Conservation (phyloP, 2,888 invertebrate genomes). For the Phyllotreta cruciferae region DNA sequence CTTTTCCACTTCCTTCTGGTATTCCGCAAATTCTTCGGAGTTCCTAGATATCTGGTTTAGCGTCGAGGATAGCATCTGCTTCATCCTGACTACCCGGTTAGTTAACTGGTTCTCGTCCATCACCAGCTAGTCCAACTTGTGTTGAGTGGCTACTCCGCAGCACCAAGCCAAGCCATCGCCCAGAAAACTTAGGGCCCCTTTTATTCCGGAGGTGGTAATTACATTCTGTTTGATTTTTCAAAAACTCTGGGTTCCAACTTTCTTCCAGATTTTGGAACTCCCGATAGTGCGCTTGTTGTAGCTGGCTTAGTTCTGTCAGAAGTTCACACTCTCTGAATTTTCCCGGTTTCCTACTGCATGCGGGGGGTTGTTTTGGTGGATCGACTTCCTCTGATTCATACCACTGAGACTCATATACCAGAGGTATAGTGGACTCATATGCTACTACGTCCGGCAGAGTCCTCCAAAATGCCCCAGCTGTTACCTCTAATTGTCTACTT, state of each 20-base stretch:
- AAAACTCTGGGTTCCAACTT: slow-evolving; percentile 10
- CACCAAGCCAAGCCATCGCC: slow-evolving; percentile 37
- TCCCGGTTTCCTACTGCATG: neutral
- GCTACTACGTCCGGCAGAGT: slow-evolving; percentile 28
- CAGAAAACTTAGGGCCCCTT: slow-evolving; percentile 31
- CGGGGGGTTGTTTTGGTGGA: neutral
- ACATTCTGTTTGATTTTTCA: slow-evolving; percentile 2
- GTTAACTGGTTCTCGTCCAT: slow-evolving; percentile 21
- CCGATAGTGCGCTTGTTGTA: neutral
- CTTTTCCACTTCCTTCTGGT: neutral
- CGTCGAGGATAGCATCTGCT: slow-evolving; percentile 1
- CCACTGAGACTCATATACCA: slow-evolving; percentile 23
- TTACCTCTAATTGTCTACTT: no score
- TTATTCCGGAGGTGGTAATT: neutral
- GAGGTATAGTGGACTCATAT: slow-evolving; percentile 33
- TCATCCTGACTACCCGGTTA: slow-evolving; percentile 8
- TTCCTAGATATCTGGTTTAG: slow-evolving; percentile 4
- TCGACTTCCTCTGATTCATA: neutral
- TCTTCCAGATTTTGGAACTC: slow-evolving; percentile 4
- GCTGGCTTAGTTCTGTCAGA: neutral
- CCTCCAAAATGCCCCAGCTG: slow-evolving; percentile 33
- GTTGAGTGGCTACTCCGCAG: slow-evolving; percentile 36
- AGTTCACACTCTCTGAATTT: slow-evolving; percentile 2
- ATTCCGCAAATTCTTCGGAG: slow-evolving; percentile 17
- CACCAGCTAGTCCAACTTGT: slow-evolving; percentile 30